Evolutionary conservation across 1,140 invertebrate genomes (phyloP).

Genomic region (Chymomyza costata): DNA sequence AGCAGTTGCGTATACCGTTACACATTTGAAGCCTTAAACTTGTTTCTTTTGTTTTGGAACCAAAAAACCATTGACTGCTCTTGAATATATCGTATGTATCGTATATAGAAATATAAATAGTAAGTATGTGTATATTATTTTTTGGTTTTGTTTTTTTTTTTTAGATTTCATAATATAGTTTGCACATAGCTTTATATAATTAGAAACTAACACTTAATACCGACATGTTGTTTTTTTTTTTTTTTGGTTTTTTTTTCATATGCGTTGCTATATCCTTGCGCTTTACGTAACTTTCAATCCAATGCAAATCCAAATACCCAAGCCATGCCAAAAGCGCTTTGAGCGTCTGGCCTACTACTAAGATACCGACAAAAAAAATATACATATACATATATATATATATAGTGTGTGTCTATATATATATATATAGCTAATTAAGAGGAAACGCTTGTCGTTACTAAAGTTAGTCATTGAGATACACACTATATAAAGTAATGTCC

Average conservation of each 20-base stretch:
- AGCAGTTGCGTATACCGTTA: constrained; percentile 2
- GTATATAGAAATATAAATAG: constrained; percentile 56
- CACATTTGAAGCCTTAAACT: constrained; percentile 19
- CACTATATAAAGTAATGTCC: constrained; percentile 5
- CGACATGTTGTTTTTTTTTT: too few relatives aligned
- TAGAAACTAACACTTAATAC: constrained; percentile 66
- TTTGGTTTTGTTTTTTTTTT: constrained; percentile 16
- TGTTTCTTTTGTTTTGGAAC: constrained; percentile 36
- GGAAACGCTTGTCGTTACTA: constrained; percentile 16
- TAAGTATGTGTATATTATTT: constrained; percentile 42
- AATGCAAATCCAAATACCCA: too few relatives aligned
- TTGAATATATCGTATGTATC: constrained; percentile 48
- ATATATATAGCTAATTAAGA: too few relatives aligned
- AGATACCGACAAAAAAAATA: constrained; percentile 54
- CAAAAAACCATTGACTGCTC: constrained; percentile 70
- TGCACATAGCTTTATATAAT: constrained; percentile 6
- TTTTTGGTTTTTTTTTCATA: constrained; percentile 53
- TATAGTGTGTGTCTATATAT: too few relatives aligned
- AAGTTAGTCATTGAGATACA: constrained; percentile 25
- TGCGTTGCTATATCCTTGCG: constrained; percentile 63
- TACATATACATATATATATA: too few relatives aligned
- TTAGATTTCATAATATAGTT: background rate
- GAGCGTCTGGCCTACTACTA: constrained; percentile 61
- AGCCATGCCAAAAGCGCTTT: constrained; percentile 54
- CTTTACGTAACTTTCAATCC: constrained; percentile 15